phyloP scores from a whole-genome alignment of 2,888 invertebrate genomes.

The Nomada fucata region DNA sequence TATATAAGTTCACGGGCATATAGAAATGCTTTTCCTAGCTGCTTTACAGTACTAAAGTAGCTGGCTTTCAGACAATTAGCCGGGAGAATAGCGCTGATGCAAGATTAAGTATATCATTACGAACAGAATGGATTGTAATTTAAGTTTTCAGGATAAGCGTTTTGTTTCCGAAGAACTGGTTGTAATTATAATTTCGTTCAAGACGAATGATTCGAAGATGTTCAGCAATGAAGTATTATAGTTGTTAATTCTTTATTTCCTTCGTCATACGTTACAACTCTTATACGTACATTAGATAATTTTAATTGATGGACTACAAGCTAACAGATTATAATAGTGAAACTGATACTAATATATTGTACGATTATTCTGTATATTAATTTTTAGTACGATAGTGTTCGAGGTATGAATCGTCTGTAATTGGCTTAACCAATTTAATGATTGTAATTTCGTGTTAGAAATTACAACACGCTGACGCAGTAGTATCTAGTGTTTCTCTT shows the following conservation, averaged over 20 bases:
- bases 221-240: conserved; percentile 8
- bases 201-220: background rate
- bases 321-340: background rate
- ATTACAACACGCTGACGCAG: conserved; percentile 61
- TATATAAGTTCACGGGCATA: conserved; percentile 42
- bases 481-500: conserved; percentile 56
- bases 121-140: conserved; percentile 4
- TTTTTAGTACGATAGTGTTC: conserved; percentile 36
- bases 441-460: conserved; percentile 62
- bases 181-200: background rate
- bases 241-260: conserved; percentile 30
- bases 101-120: conserved; percentile 1
- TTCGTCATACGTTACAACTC: conserved; percentile 7
- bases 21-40: conserved; percentile 53
- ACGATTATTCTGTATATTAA: conserved; percentile 30
- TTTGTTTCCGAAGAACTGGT: conserved; percentile 7
- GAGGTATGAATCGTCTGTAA: conserved; percentile 36
- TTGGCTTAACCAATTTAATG: conserved; percentile 65
- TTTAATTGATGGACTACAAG: conserved; percentile 12
- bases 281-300: conserved; percentile 21
- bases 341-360: conserved; percentile 5
- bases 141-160: conserved; percentile 17
- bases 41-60: conserved; percentile 58
- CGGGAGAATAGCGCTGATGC: conserved; percentile 46
- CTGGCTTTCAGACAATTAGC: conserved; percentile 46